A percentile compares a stretch with the other conserved stretches of the same genome.
Conservation (phyloP, 2,888 invertebrate genomes). For the Scaeva pyrastri region DNA sequence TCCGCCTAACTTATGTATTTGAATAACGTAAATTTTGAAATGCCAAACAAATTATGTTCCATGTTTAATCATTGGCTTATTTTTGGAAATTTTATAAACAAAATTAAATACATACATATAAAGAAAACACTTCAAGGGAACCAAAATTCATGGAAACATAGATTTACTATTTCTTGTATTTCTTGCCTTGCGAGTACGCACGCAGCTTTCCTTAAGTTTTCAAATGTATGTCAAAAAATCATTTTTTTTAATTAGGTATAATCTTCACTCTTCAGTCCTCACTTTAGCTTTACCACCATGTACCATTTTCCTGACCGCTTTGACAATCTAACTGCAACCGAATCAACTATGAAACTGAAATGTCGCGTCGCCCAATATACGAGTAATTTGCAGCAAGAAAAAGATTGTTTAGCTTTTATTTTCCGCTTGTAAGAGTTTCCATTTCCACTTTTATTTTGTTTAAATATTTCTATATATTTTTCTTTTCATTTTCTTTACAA, state of each 20-base stretch:
- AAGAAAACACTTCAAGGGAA: conserved; percentile 14
- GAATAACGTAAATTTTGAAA: conserved; percentile 17
- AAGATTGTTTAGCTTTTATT: conserved; percentile 37
- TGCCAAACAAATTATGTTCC: conserved; percentile 16
- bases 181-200: not conserved
- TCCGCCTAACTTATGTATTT: conserved; percentile 19
- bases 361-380: too few species aligned
- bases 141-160: conserved; percentile 13
- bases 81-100: conserved; percentile 67
- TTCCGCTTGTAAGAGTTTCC: conserved; percentile 46
- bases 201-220: not conserved
- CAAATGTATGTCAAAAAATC: conserved; percentile 8
- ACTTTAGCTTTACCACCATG: too few species aligned
- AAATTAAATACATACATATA: not conserved
- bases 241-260: not conserved
- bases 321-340: conserved; percentile 51
- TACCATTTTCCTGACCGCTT: not conserved
- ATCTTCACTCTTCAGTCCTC: not conserved
- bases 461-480: conserved; percentile 46
- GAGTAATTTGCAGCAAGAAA: conserved; percentile 31
- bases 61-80: conserved; percentile 60
- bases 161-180: conserved; percentile 13
- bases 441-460: conserved; percentile 54
- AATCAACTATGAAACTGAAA: conserved; percentile 60
- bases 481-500: conserved; percentile 14